Evolutionary conservation across 2,888 invertebrate species (phyloP), one percentile per base, ranked within the genome.

Genomic region (Habroteleia sp.): DNA sequence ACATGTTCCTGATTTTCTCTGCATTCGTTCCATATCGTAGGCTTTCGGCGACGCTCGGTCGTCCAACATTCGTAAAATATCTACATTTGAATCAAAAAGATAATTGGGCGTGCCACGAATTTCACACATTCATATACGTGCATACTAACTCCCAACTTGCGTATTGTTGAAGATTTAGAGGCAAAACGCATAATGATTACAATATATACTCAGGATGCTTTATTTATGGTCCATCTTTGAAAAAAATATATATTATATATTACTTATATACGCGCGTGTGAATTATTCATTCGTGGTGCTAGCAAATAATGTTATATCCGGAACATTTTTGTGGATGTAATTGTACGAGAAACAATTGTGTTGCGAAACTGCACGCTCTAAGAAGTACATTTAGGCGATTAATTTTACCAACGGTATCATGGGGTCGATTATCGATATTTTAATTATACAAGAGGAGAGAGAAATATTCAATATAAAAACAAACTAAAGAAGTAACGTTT

Each of bases 171-270:
- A 81, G 80, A 81, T 83, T 84, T 68, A 68, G 68, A 84, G 79
- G 81, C 82, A 78, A 85, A 80, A 85, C 82, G 85, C 83, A 81
- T 83, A 86, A 87, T 87, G 82, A 82, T 88, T 85, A 88, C 88
- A 88, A 89, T 89, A 89, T 88, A 87, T 88, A 88, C 89, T 89
- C 88, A 89, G 89, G 88, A 88, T 87, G 85, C 85, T 88, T 87
- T 84, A 84, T 88, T 72, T 87, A 87, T 84, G 83, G 81, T 83
- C 81, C 82, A 79, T 79, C 81, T 79, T 78, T 81, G 77, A 77
- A 81, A n/a, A n/a, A 78, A 77, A 75, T 77, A 77, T 74, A 75
- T 60, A 75, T 76, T 74, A 54, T 72, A 74, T 69, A 77, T 77
- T 74, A 77, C 78, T 81, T 81, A 77, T 80, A 79, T 54, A 68